Percentiles rank a stretch among this genome's conserved stretches.
These are phyloP conservation scores for Proteles cristata DNA, from an alignment of 2,113 vertebrate genomes.

Conservation along the genomic window DNA sequence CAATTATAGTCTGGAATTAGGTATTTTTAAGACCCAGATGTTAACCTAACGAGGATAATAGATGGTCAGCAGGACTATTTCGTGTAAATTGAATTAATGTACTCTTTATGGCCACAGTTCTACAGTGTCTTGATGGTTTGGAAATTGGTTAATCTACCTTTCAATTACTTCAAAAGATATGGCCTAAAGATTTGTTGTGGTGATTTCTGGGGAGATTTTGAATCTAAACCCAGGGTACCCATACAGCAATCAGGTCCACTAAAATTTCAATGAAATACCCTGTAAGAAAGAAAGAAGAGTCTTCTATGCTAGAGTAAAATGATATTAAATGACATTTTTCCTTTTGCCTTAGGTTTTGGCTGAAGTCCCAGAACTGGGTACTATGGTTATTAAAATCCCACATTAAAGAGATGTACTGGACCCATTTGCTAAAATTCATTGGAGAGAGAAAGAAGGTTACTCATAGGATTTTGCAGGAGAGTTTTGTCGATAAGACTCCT, in stretches of 20 bases:
- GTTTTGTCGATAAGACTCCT: too few species aligned
- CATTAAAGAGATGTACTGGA: not conserved
- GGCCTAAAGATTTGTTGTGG: not conserved
- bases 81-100: not conserved
- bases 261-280: not conserved
- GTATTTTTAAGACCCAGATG: not conserved
- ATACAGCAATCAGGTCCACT: not conserved
- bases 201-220: not conserved
- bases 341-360: not conserved
- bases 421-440: not conserved
- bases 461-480: not conserved
- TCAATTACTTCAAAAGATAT: not conserved
- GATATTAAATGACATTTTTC: not conserved
- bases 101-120: not conserved
- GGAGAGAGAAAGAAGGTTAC: not conserved
- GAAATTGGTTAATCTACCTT: not conserved
- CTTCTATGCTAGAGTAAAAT: not conserved
- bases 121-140: not conserved
- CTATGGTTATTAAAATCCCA: not conserved
- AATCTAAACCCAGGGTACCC: not conserved
- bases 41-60: not conserved
- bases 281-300: not conserved
- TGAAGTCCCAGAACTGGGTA: not conserved
- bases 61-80: not conserved
- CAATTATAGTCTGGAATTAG: not conserved